A percentile compares a stretch with the other conserved stretches of the same genome.
Conservation (phyloP, 2,113 vertebrate genomes). For the Emydura subglobosa region DNA sequence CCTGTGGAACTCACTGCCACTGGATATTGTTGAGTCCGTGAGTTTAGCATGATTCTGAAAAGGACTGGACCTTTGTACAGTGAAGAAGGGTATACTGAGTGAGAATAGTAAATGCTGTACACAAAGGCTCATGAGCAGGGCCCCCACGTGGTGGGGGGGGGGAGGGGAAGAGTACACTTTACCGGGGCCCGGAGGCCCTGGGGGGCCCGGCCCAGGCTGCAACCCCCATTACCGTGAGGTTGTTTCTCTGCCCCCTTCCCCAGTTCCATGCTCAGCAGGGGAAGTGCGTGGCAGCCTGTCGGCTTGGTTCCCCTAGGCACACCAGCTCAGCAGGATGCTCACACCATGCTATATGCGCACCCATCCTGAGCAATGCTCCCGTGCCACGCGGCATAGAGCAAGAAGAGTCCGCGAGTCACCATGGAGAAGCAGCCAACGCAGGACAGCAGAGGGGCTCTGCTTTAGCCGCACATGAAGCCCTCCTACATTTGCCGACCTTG, state of each 20-base stretch:
- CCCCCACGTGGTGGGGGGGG: no score
- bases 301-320: no score
- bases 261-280: not conserved
- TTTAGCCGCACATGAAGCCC: not conserved
- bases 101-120: not conserved
- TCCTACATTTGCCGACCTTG: not conserved
- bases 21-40: not conserved
- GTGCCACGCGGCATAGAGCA: not conserved
- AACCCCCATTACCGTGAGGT: no score
- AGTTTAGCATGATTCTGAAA: not conserved
- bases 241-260: not conserved
- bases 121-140: not conserved
- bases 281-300: not conserved
- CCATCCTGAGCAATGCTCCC: not conserved
- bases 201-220: no score
- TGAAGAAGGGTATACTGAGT: no score
- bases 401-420: not conserved
- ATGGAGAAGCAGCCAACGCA: not conserved
- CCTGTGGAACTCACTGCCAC: not conserved
- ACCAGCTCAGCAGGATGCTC: not conserved
- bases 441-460: accelerated
- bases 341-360: not conserved
- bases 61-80: no score
- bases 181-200: no score
- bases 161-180: no score